A percentile compares a stretch with the other conserved stretches of the same genome.
Evolutionary conservation across 1,140 invertebrate genomes (phyloP).

Genomic region (Meloidogyne chitwoodi): DNA sequence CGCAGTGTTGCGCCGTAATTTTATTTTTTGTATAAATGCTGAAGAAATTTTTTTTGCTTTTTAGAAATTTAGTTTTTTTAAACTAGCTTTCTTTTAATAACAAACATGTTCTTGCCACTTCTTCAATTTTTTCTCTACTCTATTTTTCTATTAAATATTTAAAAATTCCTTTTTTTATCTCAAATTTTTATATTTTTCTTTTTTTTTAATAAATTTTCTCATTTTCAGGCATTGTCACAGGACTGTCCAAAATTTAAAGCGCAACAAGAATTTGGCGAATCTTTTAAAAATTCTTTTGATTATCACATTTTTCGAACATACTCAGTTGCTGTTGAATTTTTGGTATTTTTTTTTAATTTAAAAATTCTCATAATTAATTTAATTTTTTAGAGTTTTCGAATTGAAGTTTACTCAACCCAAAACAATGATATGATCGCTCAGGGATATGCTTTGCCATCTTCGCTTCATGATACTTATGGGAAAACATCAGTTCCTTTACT

Average conservation of each 20-base stretch:
- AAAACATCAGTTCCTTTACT: constrained; percentile 51
- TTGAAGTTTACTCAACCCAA: constrained; percentile 46
- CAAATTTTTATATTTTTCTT: neutral
- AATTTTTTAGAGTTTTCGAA: constrained; percentile 47
- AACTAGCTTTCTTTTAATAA: neutral
- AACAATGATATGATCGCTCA: constrained; percentile 37
- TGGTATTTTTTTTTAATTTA: constrained; percentile 20
- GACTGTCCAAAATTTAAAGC: constrained; percentile 38
- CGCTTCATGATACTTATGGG: constrained; percentile 51
- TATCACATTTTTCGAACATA: constrained; percentile 53
- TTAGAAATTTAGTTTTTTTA: too few species aligned
- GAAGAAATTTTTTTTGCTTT: neutral
- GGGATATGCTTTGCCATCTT: constrained; percentile 56
- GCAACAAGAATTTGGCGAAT: constrained; percentile 46
- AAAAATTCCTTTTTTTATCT: neutral
- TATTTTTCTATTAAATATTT: neutral
- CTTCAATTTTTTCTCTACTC: neutral
- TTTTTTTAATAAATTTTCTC: neutral
- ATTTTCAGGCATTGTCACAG: constrained; percentile 39
- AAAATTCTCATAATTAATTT: too few species aligned
- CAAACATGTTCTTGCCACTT: neutral
- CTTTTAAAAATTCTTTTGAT: constrained; percentile 50
- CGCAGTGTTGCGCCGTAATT: neutral
- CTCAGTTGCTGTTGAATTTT: constrained; percentile 55
- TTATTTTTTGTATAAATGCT: too few species aligned